These are phyloP conservation scores for Desoria tigrina DNA, from an alignment of 2,888 invertebrate genomes.

Conservation along the genomic window DNA sequence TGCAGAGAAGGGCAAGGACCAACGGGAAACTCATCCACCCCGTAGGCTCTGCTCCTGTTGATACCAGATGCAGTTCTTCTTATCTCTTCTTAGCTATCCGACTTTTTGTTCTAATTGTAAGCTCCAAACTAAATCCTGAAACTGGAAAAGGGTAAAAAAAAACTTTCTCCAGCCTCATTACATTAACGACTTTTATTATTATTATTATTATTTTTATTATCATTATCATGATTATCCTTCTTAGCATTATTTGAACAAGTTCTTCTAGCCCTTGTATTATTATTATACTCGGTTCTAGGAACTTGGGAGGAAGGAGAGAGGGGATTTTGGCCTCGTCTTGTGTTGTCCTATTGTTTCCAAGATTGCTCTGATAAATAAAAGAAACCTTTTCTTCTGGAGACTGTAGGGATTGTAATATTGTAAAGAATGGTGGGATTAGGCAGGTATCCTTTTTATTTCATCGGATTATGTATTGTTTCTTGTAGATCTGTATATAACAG, in stretches of 20 bases:
- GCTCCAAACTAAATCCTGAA: background rate
- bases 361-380: slow-evolving; percentile 4
- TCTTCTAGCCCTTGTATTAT: background rate
- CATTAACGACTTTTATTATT: slow-evolving; percentile 6
- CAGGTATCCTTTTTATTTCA: too few species aligned
- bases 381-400: background rate
- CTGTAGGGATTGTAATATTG: background rate
- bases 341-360: background rate
- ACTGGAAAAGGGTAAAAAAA: background rate
- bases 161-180: slow-evolving; percentile 6
- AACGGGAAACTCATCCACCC: too few species aligned
- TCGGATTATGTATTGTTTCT: too few species aligned
- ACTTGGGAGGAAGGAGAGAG: background rate
- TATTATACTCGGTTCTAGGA: too few species aligned
- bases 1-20: too few species aligned
- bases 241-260: background rate
- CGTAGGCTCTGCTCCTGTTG: background rate
- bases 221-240: background rate
- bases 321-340: too few species aligned
- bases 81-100: too few species aligned
- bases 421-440: background rate
- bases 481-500: too few species aligned
- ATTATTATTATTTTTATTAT: slow-evolving; percentile 9
- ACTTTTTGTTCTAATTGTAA: too few species aligned
- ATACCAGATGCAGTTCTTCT: too few species aligned